Conservation (phyloP, 2,113 vertebrate species). For the Pavo muticus region DNA sequence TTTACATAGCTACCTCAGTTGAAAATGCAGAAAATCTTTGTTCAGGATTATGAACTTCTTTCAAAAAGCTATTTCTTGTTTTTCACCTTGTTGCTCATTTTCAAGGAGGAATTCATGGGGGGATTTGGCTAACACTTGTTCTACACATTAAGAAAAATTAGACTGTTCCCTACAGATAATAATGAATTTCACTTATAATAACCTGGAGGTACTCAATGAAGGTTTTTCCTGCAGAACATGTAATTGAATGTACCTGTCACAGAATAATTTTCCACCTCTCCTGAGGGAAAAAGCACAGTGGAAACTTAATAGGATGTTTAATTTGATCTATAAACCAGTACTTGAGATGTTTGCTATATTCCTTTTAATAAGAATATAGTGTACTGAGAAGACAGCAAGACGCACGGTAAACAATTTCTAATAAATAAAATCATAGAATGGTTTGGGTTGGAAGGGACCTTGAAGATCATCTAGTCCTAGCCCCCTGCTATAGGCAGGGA, state of each 20-base stretch:
- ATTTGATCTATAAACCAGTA: conserved; percentile 39
- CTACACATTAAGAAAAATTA: conserved; percentile 13
- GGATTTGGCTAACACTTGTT: conserved; percentile 21
- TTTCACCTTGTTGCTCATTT: background rate
- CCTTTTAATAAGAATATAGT: conserved; percentile 43
- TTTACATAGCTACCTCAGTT: background rate
- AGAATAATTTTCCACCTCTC: conserved; percentile 49
- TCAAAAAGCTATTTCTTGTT: background rate
- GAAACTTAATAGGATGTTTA: conserved; percentile 50
- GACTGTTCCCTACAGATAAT: conserved; percentile 43
- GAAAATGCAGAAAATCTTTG: background rate
- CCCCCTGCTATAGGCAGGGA: too few species aligned
- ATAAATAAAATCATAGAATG: background rate
- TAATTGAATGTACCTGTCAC: conserved; percentile 61
- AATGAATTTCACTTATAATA: conserved; percentile 48
- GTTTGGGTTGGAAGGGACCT: too few species aligned
- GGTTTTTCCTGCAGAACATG: conserved; percentile 41
- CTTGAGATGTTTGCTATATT: background rate
- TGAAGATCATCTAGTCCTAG: too few species aligned
- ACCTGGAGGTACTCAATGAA: conserved; percentile 37
- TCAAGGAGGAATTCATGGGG: background rate
- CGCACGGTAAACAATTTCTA: background rate
- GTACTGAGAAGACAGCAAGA: background rate
- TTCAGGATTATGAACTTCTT: background rate
- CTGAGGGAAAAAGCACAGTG: conserved; percentile 9